Evolutionary conservation across 2,797 vertebrate species (phyloP).

Genomic region (Platyrinchus mystaceus): DNA sequence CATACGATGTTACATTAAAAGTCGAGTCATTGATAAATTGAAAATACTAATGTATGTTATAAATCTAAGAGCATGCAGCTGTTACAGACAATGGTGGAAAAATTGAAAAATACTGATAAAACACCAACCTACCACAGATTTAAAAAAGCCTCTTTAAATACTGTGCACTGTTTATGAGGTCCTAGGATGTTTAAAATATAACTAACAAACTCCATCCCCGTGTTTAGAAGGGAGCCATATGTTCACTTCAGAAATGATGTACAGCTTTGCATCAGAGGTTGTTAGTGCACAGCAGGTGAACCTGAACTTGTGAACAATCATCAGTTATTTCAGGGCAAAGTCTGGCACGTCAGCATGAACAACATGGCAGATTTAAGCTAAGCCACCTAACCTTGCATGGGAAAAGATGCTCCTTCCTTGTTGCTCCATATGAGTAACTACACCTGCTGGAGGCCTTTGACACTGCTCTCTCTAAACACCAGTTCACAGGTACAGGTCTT

Average conservation of each 20-base stretch:
- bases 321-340: background rate
- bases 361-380: background rate
- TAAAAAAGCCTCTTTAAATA: background rate
- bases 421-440: background rate
- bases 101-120: background rate
- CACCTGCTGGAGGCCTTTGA: background rate
- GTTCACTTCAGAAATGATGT: background rate
- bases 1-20: background rate
- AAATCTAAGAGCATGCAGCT: background rate
- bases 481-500: background rate
- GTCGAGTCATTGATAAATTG: background rate
- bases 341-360: background rate
- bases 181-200: background rate
- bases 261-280: background rate
- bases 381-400: background rate
- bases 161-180: background rate
- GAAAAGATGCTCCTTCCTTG: background rate
- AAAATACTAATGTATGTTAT: background rate
- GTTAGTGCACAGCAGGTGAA: slow-evolving; percentile 25
- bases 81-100: background rate
- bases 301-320: slow-evolving; percentile 38
- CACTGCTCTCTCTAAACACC: background rate
- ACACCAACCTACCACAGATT: background rate
- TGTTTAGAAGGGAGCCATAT: slow-evolving; percentile 25
- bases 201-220: background rate